phyloP scores from a whole-genome alignment of 2,888 invertebrate species.

The Dermolepida albohirtum region DNA sequence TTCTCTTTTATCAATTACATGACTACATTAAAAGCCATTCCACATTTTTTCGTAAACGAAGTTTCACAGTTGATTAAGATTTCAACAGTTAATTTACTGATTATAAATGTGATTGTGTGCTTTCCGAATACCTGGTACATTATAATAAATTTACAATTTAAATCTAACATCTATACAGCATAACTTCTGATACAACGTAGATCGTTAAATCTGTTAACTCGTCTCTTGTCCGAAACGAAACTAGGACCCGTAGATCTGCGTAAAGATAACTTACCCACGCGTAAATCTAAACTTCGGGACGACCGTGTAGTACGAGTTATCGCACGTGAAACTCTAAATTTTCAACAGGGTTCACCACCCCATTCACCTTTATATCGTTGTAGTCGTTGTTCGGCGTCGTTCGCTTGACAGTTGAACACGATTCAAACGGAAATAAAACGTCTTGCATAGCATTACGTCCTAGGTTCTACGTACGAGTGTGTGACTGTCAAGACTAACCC shows the following conservation, averaged over 20 bases:
- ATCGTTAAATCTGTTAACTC: not conserved
- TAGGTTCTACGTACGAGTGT: conserved; percentile 24
- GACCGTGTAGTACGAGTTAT: conserved; percentile 7
- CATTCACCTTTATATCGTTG: conserved; percentile 26
- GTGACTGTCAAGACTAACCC: conserved; percentile 54
- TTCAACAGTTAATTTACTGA: too few species aligned
- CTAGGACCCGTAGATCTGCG: not conserved
- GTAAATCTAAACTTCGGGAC: conserved; percentile 15
- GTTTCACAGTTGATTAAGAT: too few species aligned
- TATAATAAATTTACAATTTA: not conserved
- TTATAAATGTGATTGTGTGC: not conserved
- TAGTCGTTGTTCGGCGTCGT: conserved; percentile 26
- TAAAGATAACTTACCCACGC: conserved; percentile 7
- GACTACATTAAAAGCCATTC: too few species aligned
- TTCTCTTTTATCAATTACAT: too few species aligned
- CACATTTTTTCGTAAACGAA: too few species aligned
- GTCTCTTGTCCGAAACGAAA: not conserved
- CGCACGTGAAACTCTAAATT: conserved; percentile 25
- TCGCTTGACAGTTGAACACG: conserved; percentile 27
- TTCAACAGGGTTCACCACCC: conserved; percentile 23
- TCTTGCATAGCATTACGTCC: conserved; percentile 48
- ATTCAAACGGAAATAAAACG: conserved; percentile 55
- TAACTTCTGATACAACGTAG: not conserved
- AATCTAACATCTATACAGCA: not conserved
- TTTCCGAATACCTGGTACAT: not conserved